phyloP scores from a whole-genome alignment of 2,888 invertebrate genomes.

The Heliconius ismenius region DNA sequence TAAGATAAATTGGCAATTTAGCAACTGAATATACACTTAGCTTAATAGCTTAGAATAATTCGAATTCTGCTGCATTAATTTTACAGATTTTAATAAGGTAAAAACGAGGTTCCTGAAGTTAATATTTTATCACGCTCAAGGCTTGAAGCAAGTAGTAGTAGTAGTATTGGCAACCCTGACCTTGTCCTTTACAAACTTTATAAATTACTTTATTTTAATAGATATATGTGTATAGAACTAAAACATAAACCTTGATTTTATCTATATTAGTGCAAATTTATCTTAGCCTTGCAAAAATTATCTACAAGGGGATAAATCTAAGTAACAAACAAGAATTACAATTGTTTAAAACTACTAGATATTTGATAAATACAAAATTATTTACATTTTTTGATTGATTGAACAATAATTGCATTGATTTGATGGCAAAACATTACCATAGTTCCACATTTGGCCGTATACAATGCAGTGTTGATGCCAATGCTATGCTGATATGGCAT shows the following conservation, averaged over 20 bases:
- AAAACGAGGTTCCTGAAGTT: neutral
- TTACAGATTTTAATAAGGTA: too few relatives aligned
- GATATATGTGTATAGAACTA: neutral
- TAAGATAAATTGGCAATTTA: too few relatives aligned
- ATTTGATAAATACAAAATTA: neutral
- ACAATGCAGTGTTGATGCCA: too few relatives aligned
- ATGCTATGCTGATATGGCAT: too few relatives aligned
- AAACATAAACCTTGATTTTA: slow-evolving; percentile 22
- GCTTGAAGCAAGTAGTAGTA: neutral
- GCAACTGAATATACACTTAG: too few relatives aligned
- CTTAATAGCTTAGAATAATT: too few relatives aligned
- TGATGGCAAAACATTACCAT: too few relatives aligned
- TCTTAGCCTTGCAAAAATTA: slow-evolving; percentile 27
- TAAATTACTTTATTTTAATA: neutral
- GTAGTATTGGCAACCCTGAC: slow-evolving; percentile 2
- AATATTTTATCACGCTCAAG: neutral
- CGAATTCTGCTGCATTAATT: too few relatives aligned
- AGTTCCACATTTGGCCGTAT: too few relatives aligned
- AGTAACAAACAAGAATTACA: neutral
- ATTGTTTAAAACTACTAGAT: neutral
- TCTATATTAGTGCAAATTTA: slow-evolving; percentile 26
- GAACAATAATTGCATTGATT: too few relatives aligned
- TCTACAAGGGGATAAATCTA: slow-evolving; percentile 24
- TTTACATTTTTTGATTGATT: too few relatives aligned
- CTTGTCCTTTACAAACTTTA: slow-evolving; percentile 2